Evolutionary conservation across 2,888 invertebrate species (phyloP).

Genomic region (Coenonympha arcania): DNA sequence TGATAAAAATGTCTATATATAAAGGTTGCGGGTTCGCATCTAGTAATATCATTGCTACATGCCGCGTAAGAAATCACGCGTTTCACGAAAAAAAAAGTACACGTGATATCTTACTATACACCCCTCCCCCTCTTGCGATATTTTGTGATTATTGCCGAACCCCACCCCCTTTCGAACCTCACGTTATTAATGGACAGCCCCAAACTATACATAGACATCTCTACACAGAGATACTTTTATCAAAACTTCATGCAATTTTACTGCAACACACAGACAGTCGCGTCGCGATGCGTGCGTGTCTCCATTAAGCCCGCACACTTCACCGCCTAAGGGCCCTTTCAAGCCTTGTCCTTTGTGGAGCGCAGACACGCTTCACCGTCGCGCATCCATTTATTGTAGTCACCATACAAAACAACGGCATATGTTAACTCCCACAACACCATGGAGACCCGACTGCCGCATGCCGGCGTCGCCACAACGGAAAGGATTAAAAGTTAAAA

Average conservation of each 20-base stretch:
- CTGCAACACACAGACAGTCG: conserved; percentile 12
- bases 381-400: conserved; percentile 29
- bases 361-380: conserved; percentile 28
- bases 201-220: too few species aligned
- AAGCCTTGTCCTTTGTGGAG: conserved; percentile 29
- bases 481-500: conserved; percentile 17
- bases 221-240: background rate
- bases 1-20: too few species aligned
- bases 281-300: conserved; percentile 33
- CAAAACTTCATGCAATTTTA: conserved; percentile 14
- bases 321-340: conserved; percentile 31
- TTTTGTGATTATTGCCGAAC: too few species aligned
- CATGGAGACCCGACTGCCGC: conserved; percentile 20
- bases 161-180: too few species aligned
- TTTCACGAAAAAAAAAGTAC: too few species aligned
- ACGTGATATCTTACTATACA: too few species aligned
- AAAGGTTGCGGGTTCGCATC: too few species aligned
- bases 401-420: conserved; percentile 27
- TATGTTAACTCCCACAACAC: conserved; percentile 26
- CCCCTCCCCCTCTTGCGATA: too few species aligned
- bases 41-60: too few species aligned
- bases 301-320: conserved; percentile 30
- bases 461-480: conserved; percentile 21
- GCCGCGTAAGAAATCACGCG: too few species aligned
- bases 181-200: too few species aligned